Base-by-base conservation (phyloP, 2,888 invertebrate species). In the Julus scanicus region DNA sequence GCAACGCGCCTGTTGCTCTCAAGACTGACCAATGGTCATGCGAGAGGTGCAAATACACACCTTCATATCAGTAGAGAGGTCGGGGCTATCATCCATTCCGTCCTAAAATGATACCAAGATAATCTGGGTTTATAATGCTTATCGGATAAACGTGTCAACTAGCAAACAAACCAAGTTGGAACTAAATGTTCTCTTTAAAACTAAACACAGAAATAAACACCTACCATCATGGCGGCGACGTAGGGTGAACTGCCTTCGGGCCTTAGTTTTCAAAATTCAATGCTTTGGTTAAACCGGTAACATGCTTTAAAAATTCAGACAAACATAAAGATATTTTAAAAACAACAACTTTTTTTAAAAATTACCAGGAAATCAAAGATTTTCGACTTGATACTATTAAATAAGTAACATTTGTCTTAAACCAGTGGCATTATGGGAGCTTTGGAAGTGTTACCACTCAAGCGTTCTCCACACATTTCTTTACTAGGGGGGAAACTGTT, bases 21-120 rank as follows among this genome's bases (percentile, higher is more conserved):
- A 29, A n/a, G 20, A 63, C n/a, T 63, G 63, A 63, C 71, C 71
- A 71, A 71, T 71, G 71, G 71, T 71, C 71, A 71, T 29, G 71
- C 71, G 71, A 71, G 71, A n/a, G 3, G 71, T 29, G 29, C 4
- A 29, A 40, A 15, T 17, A 85, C 53, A 37, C 53, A 88, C 88
- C 87, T 88, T 88, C 49, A 80, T 39, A 44, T 48, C 88, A 2
- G 88, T n/a, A 15, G 83, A 87, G 71, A 86, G 63, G 71, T 88
- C 88, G 37, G 88, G 87, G 57, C 88, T 86, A 80, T 88, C 88
- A 87, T 88, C 88, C 87, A 88, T 87, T 84, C 88, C 88, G 86
- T 88, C 88, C 88, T 88, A 63, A 37, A 88, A 87, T n/a, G 84
- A 86, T 48, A 39, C 15, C 20, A 53, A 29, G 53, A 71, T 71